Evolutionary conservation across 2,888 invertebrate genomes (phyloP), one percentile per base, ranked within the genome.

Genomic region (Sphaerophoria rueppellii): DNA sequence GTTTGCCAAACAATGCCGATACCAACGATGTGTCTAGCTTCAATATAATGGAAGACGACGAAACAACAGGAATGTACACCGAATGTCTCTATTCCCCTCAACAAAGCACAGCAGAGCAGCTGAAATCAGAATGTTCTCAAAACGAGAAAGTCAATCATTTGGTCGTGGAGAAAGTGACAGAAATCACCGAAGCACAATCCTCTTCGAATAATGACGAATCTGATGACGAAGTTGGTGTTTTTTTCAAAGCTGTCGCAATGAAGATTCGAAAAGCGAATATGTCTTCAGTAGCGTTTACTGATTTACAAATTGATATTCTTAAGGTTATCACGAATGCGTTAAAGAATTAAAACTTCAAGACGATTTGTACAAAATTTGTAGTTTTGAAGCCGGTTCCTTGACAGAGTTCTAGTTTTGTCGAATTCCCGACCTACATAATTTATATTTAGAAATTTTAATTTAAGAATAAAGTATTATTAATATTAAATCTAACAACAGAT

Each of bases 201-300:
- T 6, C 6, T 0, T 32, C 48, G 9, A 48, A 48, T 12, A 34
- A 35, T 43, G 11, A 11, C 0, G 69, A 65, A 7, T 40, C 55
- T 16, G 90, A 90, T 69, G 91, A 91, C 87, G 91, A 91, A 86
- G 89, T 91, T 2, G 91, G 90, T 7, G 89, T 90, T 69, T 91
- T 91, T 75, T 91, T 91, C 37, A 90, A 88, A 80, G 90, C 91
- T 9, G 88, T 91, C 24, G 90, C 91, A 61, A 91, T 91, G 88
- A 91, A 91, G 86, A 91, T 91, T 85, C 89, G 91, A 37, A 90
- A 87, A 72, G 90, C 90, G 11, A 90, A 90, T 46, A 85, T 91
- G 87, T 89, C 90, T 40, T 88, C 90, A 16, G 88, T 91, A 65
- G 90, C 89, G 52, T 90, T 91, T 72, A 91, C 91, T 4, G 91